Conservation (phyloP, 2,888 invertebrate genomes). For the Heliconius sara region DNA sequence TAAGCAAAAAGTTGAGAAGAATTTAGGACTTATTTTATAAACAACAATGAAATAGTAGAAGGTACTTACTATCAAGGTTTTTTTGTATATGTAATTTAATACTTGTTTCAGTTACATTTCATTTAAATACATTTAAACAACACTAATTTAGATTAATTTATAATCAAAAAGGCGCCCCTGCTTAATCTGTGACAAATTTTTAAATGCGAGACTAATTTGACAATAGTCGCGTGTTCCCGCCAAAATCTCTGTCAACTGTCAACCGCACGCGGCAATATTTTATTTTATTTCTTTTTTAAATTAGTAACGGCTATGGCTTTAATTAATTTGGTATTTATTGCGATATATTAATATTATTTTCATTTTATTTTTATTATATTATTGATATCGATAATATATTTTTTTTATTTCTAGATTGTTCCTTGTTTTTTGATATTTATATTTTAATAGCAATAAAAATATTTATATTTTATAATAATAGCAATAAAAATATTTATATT, state of each 20-base stretch:
- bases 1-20: no score
- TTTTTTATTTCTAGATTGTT: background rate
- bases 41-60: no score
- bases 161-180: slow-evolving; percentile 62
- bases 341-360: slow-evolving; percentile 2
- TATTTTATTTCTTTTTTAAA: slow-evolving; percentile 45
- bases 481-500: no score
- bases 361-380: background rate
- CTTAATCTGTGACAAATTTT: slow-evolving; percentile 63
- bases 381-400: background rate
- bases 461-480: background rate
- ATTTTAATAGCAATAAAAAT: background rate
- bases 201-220: slow-evolving; percentile 61
- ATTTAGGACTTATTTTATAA: no score
- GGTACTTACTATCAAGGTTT: no score
- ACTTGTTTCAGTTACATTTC: background rate
- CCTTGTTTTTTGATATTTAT: background rate
- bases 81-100: no score
- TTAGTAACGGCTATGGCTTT: slow-evolving; percentile 18
- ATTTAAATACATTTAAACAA: background rate
- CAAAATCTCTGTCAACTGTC: slow-evolving; percentile 69
- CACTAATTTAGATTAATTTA: slow-evolving; percentile 39
- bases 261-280: slow-evolving; percentile 59
- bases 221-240: slow-evolving; percentile 73
- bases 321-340: slow-evolving; percentile 28